These are phyloP conservation scores for Perccottus glenii DNA, from an alignment of 2,113 vertebrate species.

Conservation along the genomic window DNA sequence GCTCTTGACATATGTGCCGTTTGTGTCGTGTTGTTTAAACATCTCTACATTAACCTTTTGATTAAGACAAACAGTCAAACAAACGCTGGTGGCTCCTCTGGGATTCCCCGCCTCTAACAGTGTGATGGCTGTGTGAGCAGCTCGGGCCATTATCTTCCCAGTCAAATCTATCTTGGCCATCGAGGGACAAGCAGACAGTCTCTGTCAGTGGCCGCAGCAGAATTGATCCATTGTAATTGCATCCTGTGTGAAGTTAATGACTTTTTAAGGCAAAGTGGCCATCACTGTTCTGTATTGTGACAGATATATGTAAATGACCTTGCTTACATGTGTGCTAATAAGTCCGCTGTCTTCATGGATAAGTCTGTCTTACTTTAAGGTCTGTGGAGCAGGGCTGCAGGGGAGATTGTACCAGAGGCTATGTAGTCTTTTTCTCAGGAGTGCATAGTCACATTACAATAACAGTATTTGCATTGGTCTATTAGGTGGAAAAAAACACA, in stretches of 20 bases:
- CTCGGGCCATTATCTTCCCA: slow-evolving; percentile 65
- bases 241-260: slow-evolving; percentile 60
- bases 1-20: slow-evolving; percentile 7
- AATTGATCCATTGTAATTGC: slow-evolving; percentile 63
- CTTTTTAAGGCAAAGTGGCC: slow-evolving; percentile 60
- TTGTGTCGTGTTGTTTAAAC: slow-evolving; percentile 40
- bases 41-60: slow-evolving; percentile 50
- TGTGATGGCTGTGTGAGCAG: slow-evolving; percentile 31
- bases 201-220: slow-evolving; percentile 56
- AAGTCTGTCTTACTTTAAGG: slow-evolving; percentile 26
- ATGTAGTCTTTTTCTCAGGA: no score
- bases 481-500: no score
- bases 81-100: slow-evolving; percentile 38
- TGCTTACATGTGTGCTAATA: slow-evolving; percentile 35
- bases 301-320: slow-evolving; percentile 60
- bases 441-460: no score
- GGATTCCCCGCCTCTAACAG: slow-evolving; percentile 44
- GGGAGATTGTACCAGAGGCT: not conserved
- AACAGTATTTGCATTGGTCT: no score
- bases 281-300: slow-evolving; percentile 47
- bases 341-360: slow-evolving; percentile 43
- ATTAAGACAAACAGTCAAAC: slow-evolving; percentile 53
- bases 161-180: slow-evolving; percentile 58
- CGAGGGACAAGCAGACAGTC: slow-evolving; percentile 46
- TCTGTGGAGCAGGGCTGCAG: slow-evolving; percentile 13